Evolutionary conservation across 2,888 invertebrate species (phyloP), one percentile per base, ranked within the genome.

Genomic region (Syrphus vitripennis): DNA sequence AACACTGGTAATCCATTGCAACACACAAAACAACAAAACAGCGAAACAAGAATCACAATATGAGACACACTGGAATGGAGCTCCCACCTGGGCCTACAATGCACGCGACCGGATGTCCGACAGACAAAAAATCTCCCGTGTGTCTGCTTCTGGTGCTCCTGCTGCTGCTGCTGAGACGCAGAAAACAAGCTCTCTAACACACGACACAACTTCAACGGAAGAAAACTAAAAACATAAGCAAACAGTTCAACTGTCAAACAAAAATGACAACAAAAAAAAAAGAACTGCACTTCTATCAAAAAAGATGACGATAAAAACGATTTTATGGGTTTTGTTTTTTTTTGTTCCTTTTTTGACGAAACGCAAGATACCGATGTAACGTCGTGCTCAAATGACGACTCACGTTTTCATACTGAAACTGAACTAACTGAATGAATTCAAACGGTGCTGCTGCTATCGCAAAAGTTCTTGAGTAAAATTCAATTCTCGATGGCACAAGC

Each of bases 1-100:
- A 63, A 78, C 86, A 86, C 86, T 86, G 81, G 86, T 82, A 86
- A 86, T 86, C 86, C 82, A 86, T 82, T 74, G 72, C 53, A 82
- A 45, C n/a, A 50, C 45, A 45, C n/a, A 42, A 4, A 50, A 29
- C n/a, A 12, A 45, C 16, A 14, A 14, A 45, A 71, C 31, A 48
- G 14, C 45, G 61, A 81, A 72, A 31, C 34, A 69, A 48, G 19
- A 74, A 21, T 45, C 65, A 67, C 50, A 34, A 67, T 19, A n/a
- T n/a, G n/a, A n/a, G n/a, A n/a, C n/a, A n/a, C n/a, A n/a, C n/a
- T n/a, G n/a, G n/a, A n/a, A n/a, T n/a, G n/a, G 19, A 67, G 37
- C 70, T 59, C 53, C 48, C 80, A 84, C 84, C 81, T 84, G 84
- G 81, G 29, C n/a, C 34, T 61, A 69, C n/a, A n/a, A n/a, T 29